These are phyloP conservation scores for Phrynocephalus forsythii DNA, from an alignment of 2,797 vertebrate species.

Conservation along the genomic window DNA sequence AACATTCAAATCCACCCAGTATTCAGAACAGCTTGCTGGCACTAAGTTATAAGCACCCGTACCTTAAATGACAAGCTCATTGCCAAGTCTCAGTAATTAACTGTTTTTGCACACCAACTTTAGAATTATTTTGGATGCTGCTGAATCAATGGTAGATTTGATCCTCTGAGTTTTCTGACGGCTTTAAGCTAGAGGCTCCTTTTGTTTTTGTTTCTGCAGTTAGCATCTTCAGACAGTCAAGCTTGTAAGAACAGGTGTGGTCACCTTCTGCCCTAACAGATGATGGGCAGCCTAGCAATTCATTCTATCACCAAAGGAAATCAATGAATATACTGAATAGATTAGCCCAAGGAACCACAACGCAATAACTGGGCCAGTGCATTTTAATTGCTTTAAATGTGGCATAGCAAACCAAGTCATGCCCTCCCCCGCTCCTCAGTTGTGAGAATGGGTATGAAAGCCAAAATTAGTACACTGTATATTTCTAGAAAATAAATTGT, in stretches of 20 bases:
- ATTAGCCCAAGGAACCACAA: not conserved
- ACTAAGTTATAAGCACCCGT: not conserved
- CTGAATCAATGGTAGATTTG: constrained; percentile 2
- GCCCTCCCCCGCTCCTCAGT: not conserved
- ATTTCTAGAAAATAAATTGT: not conserved
- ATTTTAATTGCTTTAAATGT: constrained; percentile 10
- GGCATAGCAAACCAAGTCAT: not conserved
- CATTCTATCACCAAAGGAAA: not conserved
- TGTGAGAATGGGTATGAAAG: not conserved
- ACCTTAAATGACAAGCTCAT: constrained; percentile 11
- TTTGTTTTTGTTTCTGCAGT: fast-evolving
- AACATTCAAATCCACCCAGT: not conserved
- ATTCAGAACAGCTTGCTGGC: not conserved
- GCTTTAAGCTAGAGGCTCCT: too few species aligned
- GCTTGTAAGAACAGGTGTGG: not conserved
- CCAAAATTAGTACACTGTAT: not conserved
- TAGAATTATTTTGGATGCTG: not conserved
- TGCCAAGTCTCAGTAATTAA: not conserved
- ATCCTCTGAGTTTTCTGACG: constrained; percentile 8
- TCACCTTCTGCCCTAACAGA: not conserved
- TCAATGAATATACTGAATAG: not conserved
- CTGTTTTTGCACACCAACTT: constrained; percentile 9
- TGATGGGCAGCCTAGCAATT: not conserved
- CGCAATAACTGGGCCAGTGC: not conserved
- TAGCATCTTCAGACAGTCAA: not conserved